Percentiles rank a stretch among this genome's conserved stretches.
These are phyloP conservation scores for Probaryconus sp. DNA, from an alignment of 1,140 invertebrate genomes.

Conservation along the genomic window DNA sequence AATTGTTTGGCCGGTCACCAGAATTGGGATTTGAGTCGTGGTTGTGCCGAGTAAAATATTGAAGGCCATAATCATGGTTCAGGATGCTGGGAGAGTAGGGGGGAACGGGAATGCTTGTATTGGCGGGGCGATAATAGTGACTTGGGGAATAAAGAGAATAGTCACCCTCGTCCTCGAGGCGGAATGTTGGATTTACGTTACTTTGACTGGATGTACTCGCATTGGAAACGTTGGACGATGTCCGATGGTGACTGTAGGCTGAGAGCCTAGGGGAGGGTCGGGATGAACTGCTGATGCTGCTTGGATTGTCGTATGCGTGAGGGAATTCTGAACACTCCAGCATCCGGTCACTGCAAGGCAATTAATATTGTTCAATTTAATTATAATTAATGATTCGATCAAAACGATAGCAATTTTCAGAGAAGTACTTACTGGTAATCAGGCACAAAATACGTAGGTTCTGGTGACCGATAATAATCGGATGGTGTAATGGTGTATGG, in stretches of 20 bases:
- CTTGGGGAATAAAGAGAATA: constrained; percentile 74
- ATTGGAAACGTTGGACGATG: constrained; percentile 86
- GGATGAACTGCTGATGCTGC: constrained; percentile 77
- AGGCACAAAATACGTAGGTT: constrained; percentile 69
- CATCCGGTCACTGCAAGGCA: constrained; percentile 71
- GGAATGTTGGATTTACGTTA: constrained; percentile 81
- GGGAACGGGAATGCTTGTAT: constrained; percentile 55
- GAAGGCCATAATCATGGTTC: constrained; percentile 75
- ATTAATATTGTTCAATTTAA: constrained; percentile 26
- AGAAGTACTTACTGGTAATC: constrained; percentile 73
- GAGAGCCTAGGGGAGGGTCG: constrained; percentile 77
- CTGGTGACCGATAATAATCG: constrained; percentile 69
- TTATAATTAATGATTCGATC: no score
- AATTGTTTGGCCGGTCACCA: constrained; percentile 85
- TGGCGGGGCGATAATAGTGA: constrained; percentile 45
- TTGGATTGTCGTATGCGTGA: constrained; percentile 81
- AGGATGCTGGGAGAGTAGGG: constrained; percentile 59
- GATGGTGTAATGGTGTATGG: constrained; percentile 68
- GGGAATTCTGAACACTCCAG: constrained; percentile 74
- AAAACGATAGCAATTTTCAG: no score
- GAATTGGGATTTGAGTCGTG: constrained; percentile 76
- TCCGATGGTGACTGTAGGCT: constrained; percentile 81
- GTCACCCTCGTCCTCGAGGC: constrained; percentile 82
- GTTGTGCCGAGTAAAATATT: constrained; percentile 80
- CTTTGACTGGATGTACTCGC: constrained; percentile 80